Evolutionary conservation across 1,140 invertebrate species (phyloP), one percentile per base, ranked within the genome.

Genomic region (Lithobius niger): DNA sequence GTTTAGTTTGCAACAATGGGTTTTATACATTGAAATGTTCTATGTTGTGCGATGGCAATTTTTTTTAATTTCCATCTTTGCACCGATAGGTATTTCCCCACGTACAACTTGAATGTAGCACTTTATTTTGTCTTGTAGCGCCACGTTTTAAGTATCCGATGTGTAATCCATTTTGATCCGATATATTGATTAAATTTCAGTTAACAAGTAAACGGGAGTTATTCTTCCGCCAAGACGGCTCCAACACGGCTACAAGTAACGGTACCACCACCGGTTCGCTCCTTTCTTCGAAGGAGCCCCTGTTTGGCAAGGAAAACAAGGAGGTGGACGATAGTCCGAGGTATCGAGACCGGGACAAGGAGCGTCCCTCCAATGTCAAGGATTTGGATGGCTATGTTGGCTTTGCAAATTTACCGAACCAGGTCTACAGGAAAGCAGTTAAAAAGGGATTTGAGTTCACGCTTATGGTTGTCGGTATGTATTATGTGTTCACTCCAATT

Each of bases 391-490:
- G 86, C 10, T 92, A 92, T 74, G 87, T 93, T 44, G 88, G 89
- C 13, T 92, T 92, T 72, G 88, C 88, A n/a, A 92, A 90, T 74
- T 67, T 90, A 53, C 93, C 94, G 0, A 96, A 97, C 73, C 94
- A 97, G 74, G 90, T 97, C 2, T 77, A 79, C 71, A 77, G 94
- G 52, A 95, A 96, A 71, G 92, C 92, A 15, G 92, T 98, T 16
- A 97, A 97, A 70, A 90, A 93, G 69, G 94, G 94, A 19, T 98
- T 98, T 71, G 93, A 97, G 69, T 97, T 98, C 70, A 97, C 92
- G 1, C 71, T 97, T 0, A 97, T 98, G 94, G 92, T 97, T 44
- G 92, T 96, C 24, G 78, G 78, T 77, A 62, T 67, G 74, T 92
- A 93, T 27, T 31, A 26, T n/a, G n/a, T n/a, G n/a, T n/a, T n/a